Conservation (phyloP, 2,113 vertebrate species). For the Phalacrocorax pelagicus region DNA sequence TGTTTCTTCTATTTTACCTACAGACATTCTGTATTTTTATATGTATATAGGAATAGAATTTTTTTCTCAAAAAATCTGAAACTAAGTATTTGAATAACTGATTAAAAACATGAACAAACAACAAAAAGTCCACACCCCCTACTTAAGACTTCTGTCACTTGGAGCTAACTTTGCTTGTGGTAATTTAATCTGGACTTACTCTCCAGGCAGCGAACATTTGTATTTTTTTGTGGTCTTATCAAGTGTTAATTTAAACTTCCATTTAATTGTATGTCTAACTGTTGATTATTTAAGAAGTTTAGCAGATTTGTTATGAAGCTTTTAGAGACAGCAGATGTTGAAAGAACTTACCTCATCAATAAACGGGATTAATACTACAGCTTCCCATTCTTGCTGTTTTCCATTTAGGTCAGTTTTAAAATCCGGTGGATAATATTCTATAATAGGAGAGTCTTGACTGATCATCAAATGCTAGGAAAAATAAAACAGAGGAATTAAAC, state of each 20-base stretch:
- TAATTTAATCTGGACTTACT: background rate
- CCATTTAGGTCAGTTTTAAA: conserved; percentile 98
- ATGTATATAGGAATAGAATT: background rate
- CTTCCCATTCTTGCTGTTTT: conserved; percentile 99
- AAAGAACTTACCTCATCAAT: conserved; percentile 88
- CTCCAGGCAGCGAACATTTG: background rate
- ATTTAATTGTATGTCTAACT: background rate
- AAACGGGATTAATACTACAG: conserved; percentile 96
- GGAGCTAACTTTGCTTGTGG: background rate
- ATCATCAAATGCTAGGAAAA: conserved; percentile 90
- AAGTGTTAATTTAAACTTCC: background rate
- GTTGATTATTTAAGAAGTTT: background rate
- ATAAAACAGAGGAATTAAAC: background rate
- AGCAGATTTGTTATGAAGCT: background rate
- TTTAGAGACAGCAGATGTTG: background rate
- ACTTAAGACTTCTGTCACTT: background rate
- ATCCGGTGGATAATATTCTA: conserved; percentile 94
- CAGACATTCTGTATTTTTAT: background rate
- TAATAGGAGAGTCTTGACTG: conserved; percentile 87
- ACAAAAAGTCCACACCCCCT: background rate
- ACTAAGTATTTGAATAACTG: background rate
- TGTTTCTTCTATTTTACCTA: background rate
- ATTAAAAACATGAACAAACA: background rate
- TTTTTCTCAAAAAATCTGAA: background rate
- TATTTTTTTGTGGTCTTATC: background rate